A percentile compares a stretch with the other conserved stretches of the same genome.
These are phyloP conservation scores for Labeo catla DNA, from an alignment of 2,113 vertebrate species.

Conservation along the genomic window DNA sequence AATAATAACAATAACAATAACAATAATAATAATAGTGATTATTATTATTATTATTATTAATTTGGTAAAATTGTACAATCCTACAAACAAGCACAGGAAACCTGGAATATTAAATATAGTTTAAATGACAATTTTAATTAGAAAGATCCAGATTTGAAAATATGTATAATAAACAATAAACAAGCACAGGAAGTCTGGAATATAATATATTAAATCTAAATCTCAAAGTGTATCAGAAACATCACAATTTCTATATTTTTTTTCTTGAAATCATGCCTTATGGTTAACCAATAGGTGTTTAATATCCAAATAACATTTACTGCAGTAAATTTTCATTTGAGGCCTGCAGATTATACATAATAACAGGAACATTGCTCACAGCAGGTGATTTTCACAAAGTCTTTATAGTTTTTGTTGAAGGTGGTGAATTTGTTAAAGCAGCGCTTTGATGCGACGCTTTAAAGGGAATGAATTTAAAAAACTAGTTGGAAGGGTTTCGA, in stretches of 20 bases:
- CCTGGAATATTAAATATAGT: no score
- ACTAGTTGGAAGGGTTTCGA: not conserved
- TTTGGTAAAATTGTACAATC: no score
- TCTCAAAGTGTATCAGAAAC: not conserved
- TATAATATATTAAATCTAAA: not conserved
- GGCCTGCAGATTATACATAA: not conserved
- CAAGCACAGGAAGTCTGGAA: not conserved
- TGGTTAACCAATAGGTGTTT: not conserved
- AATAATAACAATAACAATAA: not conserved
- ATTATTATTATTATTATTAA: no score
- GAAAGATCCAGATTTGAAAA: no score
- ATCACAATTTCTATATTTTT: not conserved
- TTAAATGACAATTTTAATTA: no score
- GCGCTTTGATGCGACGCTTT: not conserved
- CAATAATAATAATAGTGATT: no score
- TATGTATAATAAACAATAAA: not conserved
- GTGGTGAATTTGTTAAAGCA: constrained; percentile 2
- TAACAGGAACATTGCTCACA: not conserved
- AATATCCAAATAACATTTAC: not conserved
- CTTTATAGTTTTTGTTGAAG: not conserved
- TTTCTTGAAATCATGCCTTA: not conserved
- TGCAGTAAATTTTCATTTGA: not conserved
- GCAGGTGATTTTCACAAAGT: not conserved
- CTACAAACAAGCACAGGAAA: no score
- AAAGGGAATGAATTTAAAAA: constrained; percentile 1